Percentiles rank a stretch among this genome's conserved stretches.
phyloP scores from a whole-genome alignment of 2,113 vertebrate species.

The Lepisosteus osseus region DNA sequence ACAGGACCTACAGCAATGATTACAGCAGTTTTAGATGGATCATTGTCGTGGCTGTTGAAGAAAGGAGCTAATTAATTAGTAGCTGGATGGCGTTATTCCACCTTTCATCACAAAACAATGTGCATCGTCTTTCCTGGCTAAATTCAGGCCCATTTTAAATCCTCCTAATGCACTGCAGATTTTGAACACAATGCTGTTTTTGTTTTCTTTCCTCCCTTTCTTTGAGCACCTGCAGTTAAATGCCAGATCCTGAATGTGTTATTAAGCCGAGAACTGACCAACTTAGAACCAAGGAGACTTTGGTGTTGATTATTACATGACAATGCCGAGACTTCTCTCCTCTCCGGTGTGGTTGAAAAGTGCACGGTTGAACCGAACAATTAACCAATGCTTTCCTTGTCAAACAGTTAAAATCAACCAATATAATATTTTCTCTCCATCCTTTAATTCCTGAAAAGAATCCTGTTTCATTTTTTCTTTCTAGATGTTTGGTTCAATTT shows the following conservation, averaged over 20 bases:
- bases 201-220: conserved; percentile 28
- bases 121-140: conserved; percentile 17
- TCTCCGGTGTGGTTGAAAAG: no score
- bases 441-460: no score
- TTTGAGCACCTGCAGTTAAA: conserved; percentile 26
- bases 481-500: no score
- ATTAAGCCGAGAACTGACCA: no score
- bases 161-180: neutral
- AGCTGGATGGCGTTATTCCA: conserved; percentile 30
- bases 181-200: conserved; percentile 8
- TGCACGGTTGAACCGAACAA: no score
- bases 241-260: conserved; percentile 8
- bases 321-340: no score
- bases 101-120: conserved; percentile 32
- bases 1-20: conserved; percentile 23
- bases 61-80: conserved; percentile 35
- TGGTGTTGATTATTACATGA: no score
- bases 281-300: no score
- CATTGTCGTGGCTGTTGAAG: conserved; percentile 29
- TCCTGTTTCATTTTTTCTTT: no score
- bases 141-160: neutral
- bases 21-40: conserved; percentile 39
- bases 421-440: no score
- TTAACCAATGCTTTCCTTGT: no score
- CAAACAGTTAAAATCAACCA: no score